A percentile compares a stretch with the other conserved stretches of the same genome.
Conservation (phyloP, 2,888 invertebrate species). For the Andrena bicolor region DNA sequence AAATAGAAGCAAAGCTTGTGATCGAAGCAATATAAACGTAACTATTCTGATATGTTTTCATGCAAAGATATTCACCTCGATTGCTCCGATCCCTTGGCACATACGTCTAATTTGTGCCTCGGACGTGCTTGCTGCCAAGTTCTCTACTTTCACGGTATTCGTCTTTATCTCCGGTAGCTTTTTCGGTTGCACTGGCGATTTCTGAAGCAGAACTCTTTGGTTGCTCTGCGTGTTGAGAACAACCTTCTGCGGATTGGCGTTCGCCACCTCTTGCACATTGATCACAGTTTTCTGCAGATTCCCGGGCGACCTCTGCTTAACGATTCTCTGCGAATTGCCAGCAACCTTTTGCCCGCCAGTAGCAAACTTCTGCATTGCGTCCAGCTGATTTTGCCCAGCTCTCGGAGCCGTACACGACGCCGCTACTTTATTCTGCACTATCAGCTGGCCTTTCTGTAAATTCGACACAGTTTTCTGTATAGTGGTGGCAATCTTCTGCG, state of each 20-base stretch:
- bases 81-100: constrained; percentile 85
- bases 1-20: not conserved
- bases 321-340: constrained; percentile 69
- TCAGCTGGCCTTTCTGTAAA: constrained; percentile 69
- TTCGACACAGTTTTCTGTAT: constrained; percentile 78
- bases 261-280: constrained; percentile 61
- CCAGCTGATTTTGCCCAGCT: constrained; percentile 43
- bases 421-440: constrained; percentile 41
- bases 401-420: constrained; percentile 51
- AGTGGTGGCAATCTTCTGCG: constrained; percentile 71
- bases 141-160: constrained; percentile 85
- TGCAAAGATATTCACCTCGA: constrained; percentile 85
- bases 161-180: constrained; percentile 78
- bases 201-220: constrained; percentile 77
- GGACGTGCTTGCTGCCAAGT: constrained; percentile 85
- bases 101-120: constrained; percentile 85
- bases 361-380: constrained; percentile 51
- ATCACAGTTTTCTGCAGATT: constrained; percentile 60
- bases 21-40: not conserved
- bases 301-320: constrained; percentile 70
- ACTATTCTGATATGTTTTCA: constrained; percentile 56
- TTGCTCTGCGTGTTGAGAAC: constrained; percentile 68
- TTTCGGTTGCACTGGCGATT: constrained; percentile 60
- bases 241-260: constrained; percentile 63
- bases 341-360: constrained; percentile 39